These are phyloP conservation scores for Sinhomidia bicolor DNA, from an alignment of 2,888 invertebrate species.

Conservation along the genomic window DNA sequence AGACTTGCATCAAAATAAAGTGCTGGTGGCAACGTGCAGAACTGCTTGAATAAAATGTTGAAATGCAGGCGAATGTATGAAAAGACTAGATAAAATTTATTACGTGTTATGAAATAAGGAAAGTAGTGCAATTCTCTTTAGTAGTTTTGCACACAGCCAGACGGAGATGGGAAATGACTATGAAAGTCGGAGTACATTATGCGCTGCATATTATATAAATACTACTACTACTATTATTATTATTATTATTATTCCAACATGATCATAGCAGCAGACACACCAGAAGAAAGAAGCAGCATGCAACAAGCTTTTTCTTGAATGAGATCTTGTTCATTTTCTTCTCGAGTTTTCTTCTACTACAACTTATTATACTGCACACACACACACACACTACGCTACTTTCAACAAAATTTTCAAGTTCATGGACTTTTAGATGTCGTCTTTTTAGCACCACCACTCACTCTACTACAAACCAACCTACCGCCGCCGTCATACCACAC, in stretches of 20 bases:
- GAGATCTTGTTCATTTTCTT: slow-evolving; percentile 27
- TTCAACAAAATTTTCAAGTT: slow-evolving; percentile 61
- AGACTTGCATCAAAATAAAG: no score
- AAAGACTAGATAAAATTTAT: slow-evolving; percentile 42
- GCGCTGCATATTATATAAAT: background rate
- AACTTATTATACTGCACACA: slow-evolving; percentile 27
- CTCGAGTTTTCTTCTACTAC: background rate
- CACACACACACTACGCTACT: slow-evolving; percentile 27
- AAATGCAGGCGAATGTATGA: background rate
- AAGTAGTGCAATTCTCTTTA: slow-evolving; percentile 40
- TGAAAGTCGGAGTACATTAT: background rate
- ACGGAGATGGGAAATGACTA: background rate
- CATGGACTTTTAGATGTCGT: slow-evolving; percentile 61
- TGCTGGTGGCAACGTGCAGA: background rate
- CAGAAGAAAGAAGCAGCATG: background rate
- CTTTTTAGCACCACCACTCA: slow-evolving; percentile 29
- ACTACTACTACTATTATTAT: background rate
- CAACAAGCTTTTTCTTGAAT: slow-evolving; percentile 50
- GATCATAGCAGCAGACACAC: background rate
- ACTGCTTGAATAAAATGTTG: background rate
- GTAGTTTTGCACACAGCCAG: background rate
- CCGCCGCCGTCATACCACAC: background rate
- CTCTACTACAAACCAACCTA: background rate
- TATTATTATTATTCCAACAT: background rate
- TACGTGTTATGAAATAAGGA: slow-evolving; percentile 48